These are phyloP conservation scores for Mormyrops attenuatus DNA, from an alignment of 2,797 vertebrate species.

Conservation along the genomic window DNA sequence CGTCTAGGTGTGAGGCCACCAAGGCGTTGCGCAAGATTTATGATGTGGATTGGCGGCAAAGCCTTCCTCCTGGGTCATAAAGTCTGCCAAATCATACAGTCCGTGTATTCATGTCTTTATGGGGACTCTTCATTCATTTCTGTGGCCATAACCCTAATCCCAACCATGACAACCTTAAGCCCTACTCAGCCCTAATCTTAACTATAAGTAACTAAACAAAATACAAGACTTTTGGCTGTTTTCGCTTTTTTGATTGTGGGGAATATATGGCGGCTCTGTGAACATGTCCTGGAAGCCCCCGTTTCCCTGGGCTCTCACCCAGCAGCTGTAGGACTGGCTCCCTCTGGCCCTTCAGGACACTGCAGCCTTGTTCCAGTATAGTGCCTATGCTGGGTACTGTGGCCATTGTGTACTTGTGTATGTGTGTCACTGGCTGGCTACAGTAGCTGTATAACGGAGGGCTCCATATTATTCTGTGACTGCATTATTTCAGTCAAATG, in stretches of 20 bases:
- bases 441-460: not conserved
- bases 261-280: not conserved
- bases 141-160: not conserved
- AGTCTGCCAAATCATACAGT: not conserved
- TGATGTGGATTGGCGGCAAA: not conserved
- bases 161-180: not conserved
- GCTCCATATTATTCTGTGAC: not conserved
- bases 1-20: not conserved
- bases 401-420: not conserved
- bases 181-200: not conserved
- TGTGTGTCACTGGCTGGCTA: not conserved
- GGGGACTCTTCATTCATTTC: not conserved
- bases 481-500: not conserved
- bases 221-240: not conserved
- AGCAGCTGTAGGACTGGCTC: not conserved
- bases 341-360: not conserved
- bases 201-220: not conserved
- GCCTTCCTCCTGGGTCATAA: not conserved
- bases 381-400: not conserved
- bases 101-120: not conserved
- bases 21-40: not conserved
- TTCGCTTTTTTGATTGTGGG: not conserved
- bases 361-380: not conserved
- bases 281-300: not conserved
- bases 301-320: not conserved